Evolutionary conservation across 2,113 vertebrate species (phyloP).

Genomic region (Sphaerodactylus townsendi): DNA sequence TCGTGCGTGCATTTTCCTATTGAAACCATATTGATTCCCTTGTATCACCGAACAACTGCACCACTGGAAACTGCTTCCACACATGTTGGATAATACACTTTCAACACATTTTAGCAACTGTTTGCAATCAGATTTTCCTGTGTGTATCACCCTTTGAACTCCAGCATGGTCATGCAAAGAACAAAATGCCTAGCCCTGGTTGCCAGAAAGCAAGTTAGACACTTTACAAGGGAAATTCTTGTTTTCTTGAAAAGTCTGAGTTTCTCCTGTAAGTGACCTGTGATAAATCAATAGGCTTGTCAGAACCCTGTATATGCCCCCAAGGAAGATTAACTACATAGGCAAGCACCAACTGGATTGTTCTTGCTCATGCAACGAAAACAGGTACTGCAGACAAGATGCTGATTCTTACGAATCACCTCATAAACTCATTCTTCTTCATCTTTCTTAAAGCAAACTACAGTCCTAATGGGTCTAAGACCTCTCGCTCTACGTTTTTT

Average conservation of each 20-base stretch:
- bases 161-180: background rate
- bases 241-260: background rate
- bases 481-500: background rate
- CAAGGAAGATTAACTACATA: background rate
- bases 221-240: background rate
- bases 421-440: background rate
- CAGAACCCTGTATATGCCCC: rapidly evolving
- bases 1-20: background rate
- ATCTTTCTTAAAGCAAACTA: background rate
- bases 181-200: background rate
- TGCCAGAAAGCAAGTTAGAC: background rate
- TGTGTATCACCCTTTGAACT: background rate
- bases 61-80: background rate
- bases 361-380: background rate
- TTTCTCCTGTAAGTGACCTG: background rate
- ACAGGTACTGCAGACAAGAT: background rate
- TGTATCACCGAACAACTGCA: background rate
- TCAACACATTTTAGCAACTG: too few relatives aligned
- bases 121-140: too few relatives aligned
- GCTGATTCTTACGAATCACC: background rate
- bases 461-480: background rate
- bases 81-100: too few relatives aligned
- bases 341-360: slow-evolving; percentile 14
- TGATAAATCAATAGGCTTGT: background rate
- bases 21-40: background rate